A percentile compares a stretch with the other conserved stretches of the same genome.
Evolutionary conservation across 2,797 vertebrate species (phyloP).

Genomic region (Anisognathus igniventris): DNA sequence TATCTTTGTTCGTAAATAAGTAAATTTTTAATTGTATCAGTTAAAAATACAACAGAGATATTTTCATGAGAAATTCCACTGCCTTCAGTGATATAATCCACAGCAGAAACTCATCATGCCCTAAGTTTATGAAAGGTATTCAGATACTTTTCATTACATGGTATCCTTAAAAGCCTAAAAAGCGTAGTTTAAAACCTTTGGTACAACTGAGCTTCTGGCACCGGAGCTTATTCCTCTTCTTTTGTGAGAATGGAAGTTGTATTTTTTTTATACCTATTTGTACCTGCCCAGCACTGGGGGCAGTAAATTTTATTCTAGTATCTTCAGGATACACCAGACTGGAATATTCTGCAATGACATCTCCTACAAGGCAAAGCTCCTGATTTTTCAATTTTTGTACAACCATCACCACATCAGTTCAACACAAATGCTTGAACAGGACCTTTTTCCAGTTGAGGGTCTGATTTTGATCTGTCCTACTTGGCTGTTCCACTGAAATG

Average conservation of each 20-base stretch:
- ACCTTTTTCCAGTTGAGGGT: background rate
- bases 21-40: background rate
- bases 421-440: background rate
- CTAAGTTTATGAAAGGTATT: background rate
- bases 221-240: background rate
- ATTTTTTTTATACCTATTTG: background rate
- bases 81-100: background rate
- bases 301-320: background rate
- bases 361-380: background rate
- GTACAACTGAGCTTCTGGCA: background rate
- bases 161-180: background rate
- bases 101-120: background rate
- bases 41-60: background rate
- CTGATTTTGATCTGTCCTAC: background rate
- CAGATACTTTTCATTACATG: background rate
- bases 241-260: background rate
- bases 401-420: background rate
- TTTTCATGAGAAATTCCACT: background rate
- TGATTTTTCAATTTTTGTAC: background rate
- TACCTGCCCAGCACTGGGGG: background rate
- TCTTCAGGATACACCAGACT: background rate
- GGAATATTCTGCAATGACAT: accelerated
- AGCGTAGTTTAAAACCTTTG: background rate
- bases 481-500: background rate
- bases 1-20: background rate